Evolutionary conservation across 2,888 invertebrate species (phyloP).

Genomic region (Antitype chi): DNA sequence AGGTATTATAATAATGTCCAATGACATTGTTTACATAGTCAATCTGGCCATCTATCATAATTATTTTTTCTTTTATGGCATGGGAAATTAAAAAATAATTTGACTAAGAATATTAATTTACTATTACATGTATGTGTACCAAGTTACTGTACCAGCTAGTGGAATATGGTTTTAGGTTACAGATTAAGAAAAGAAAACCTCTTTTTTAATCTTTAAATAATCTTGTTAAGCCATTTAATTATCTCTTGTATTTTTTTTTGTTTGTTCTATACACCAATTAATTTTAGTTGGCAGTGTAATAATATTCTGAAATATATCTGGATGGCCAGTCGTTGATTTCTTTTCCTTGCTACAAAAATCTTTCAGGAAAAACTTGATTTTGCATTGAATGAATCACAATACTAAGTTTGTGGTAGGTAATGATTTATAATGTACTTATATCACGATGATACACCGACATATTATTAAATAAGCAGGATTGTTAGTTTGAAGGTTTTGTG

Average conservation of each 20-base stretch:
- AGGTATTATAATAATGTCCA: constrained; percentile 23
- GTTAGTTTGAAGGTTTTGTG: neutral
- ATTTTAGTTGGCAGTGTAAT: neutral
- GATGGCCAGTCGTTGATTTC: constrained; percentile 46
- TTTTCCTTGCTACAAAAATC: constrained; percentile 25
- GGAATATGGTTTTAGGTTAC: neutral
- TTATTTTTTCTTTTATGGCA: neutral
- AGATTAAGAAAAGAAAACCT: neutral
- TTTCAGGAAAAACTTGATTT: neutral
- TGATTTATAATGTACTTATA: neutral
- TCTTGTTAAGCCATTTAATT: neutral
- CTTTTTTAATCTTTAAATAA: neutral
- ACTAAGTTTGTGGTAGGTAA: neutral
- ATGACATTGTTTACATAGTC: constrained; percentile 17
- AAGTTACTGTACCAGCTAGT: neutral
- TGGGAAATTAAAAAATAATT: neutral
- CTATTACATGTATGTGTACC: neutral
- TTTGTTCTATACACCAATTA: neutral
- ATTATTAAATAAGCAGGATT: constrained; percentile 17
- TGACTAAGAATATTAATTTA: neutral
- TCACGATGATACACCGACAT: constrained; percentile 14
- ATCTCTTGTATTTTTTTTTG: neutral
- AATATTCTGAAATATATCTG: neutral
- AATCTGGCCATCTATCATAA: constrained; percentile 1
- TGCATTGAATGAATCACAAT: neutral